phyloP scores from a whole-genome alignment of 2,113 vertebrate species.

The Stercorarius parasiticus region DNA sequence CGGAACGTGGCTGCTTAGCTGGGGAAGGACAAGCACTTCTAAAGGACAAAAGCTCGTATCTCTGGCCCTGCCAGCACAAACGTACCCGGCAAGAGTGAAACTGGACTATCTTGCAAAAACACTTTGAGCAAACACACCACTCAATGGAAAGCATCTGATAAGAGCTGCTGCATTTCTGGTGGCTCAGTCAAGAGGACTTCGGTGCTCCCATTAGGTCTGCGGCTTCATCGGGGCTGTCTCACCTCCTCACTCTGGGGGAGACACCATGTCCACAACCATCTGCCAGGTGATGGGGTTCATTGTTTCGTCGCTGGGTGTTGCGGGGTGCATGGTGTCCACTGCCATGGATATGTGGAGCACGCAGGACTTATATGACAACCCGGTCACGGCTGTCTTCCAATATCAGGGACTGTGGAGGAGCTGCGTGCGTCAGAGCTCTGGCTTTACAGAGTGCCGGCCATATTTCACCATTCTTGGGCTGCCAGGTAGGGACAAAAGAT shows the following conservation, averaged over 20 bases:
- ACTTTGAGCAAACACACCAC: slow-evolving; percentile 75
- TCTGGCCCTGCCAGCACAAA: slow-evolving; percentile 49
- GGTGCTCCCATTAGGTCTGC: not conserved
- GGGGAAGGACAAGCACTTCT: slow-evolving; percentile 41
- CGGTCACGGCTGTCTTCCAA: slow-evolving; percentile 82
- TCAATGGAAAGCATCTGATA: slow-evolving; percentile 69
- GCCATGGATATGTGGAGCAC: slow-evolving; percentile 85
- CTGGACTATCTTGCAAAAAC: slow-evolving; percentile 84
- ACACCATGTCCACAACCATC: slow-evolving; percentile 81
- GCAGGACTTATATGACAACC: slow-evolving; percentile 82
- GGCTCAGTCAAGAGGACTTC: not conserved
- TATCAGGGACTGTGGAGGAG: slow-evolving; percentile 91
- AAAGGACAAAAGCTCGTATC: slow-evolving; percentile 69
- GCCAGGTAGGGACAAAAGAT: slow-evolving; percentile 79
- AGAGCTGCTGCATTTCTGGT: slow-evolving; percentile 26
- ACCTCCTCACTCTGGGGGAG: not conserved
- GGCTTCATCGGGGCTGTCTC: not conserved
- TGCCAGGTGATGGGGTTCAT: slow-evolving; percentile 84
- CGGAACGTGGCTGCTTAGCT: not conserved
- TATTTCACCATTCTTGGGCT: slow-evolving; percentile 88
- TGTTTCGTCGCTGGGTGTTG: slow-evolving; percentile 75
- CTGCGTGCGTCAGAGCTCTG: slow-evolving; percentile 85
- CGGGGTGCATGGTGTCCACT: slow-evolving; percentile 80
- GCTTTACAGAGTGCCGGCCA: slow-evolving; percentile 87
- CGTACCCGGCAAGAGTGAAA: slow-evolving; percentile 71